phyloP scores from a whole-genome alignment of 1,140 invertebrate species.

The Listronotus bonariensis region DNA sequence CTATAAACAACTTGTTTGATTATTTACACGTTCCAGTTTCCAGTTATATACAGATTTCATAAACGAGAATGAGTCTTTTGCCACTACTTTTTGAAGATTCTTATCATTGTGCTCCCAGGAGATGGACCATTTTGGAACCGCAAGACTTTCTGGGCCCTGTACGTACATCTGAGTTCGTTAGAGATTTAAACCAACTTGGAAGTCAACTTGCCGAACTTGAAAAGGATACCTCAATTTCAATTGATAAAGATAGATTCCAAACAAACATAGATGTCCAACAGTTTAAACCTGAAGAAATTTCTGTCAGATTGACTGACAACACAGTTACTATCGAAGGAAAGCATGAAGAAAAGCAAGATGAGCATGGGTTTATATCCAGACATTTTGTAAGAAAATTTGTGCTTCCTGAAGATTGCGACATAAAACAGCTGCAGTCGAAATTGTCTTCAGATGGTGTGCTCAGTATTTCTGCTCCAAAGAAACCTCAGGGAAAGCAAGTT shows the following conservation, averaged over 20 bases:
- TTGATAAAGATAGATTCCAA: conserved; percentile 62
- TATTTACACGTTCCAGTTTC: too few species aligned
- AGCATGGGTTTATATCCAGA: too few species aligned
- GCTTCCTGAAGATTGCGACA: conserved; percentile 68
- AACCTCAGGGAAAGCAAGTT: neutral
- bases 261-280: conserved; percentile 72
- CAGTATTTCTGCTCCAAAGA: conserved; percentile 67
- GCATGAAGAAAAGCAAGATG: conserved; percentile 53
- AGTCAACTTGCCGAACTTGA: conserved; percentile 42
- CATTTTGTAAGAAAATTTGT: conserved; percentile 57
- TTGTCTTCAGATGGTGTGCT: conserved; percentile 55
- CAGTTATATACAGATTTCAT: too few species aligned
- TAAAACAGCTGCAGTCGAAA: conserved; percentile 66
- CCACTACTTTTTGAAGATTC: neutral
- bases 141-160: neutral
- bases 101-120: neutral
- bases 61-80: neutral
- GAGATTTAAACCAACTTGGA: neutral
- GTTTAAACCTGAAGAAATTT: conserved; percentile 80
- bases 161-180: too few species aligned
- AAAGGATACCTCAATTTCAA: conserved; percentile 57
- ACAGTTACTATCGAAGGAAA: conserved; percentile 69
- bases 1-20: too few species aligned
- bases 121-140: neutral
- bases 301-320: conserved; percentile 74